Evolutionary conservation across 2,113 vertebrate genomes (phyloP), one percentile per base, ranked within the genome.

Genomic region (Gadus macrocephalus): DNA sequence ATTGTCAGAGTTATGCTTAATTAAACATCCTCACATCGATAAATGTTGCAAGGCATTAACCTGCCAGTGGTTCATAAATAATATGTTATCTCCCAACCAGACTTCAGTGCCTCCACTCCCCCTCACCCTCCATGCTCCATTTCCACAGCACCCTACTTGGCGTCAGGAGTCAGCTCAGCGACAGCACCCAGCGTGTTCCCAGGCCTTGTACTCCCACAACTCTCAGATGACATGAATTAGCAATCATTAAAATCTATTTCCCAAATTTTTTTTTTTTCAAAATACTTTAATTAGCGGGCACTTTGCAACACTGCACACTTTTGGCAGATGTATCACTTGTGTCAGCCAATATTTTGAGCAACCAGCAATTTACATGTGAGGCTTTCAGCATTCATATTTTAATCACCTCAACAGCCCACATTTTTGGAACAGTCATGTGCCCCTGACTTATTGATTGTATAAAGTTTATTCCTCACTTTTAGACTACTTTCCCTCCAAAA

Each of bases 21-120:
- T 90, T 89, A 88, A 91, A 88, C 87, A 92, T 87, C 84, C 87
- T 81, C 80, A 78, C 85, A 78, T 87, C 85, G 74, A 89, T 92
- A 87, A 90, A 85, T 90, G 88, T 86, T 90, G 83, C 87, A 88
- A 85, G 88, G 85, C 82, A 90, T 91, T 86, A 89, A 91, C 82
- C 83, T 91, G 86, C 85, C 85, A 86, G 82, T 62, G 76, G 83
- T 89, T 84, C 83, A 86, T 87, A 90, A 91, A 89, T 88, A 90
- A 81, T 81, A 86, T 75, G 27, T 86, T 87, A 87, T 78, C 74
- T 70, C 70, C 19, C 62, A 60, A 58, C 67, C 76, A 64, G 69
- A 31, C 31, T 35, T 49, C 61, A 49, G 42, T 22, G 25, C 27
- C 25, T 15, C 49, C 2, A 14, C 17, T 27, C 25, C 22, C 56